phyloP scores from a whole-genome alignment of 2,113 vertebrate species.

The Eleginops maclovinus region DNA sequence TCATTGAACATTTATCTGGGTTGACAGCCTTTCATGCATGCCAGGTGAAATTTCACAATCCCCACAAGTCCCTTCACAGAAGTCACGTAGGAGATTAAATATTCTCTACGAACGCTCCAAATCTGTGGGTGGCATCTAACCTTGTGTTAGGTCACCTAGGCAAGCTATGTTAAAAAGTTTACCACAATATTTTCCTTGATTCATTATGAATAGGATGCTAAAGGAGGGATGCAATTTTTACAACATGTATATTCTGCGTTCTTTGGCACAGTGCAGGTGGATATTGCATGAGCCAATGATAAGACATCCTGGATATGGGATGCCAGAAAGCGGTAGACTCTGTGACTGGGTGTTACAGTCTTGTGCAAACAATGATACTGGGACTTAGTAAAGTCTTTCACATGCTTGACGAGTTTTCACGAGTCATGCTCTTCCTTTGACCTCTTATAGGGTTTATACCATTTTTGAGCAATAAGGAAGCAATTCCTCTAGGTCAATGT shows the following conservation, averaged over 20 bases:
- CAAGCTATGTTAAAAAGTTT: slow-evolving; percentile 11
- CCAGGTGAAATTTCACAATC: slow-evolving; percentile 48
- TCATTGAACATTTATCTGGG: slow-evolving; percentile 4
- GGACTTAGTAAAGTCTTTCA: slow-evolving; percentile 10
- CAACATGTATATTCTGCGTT: neutral
- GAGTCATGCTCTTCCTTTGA: neutral
- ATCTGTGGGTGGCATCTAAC: slow-evolving; percentile 21
- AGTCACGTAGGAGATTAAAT: slow-evolving; percentile 72
- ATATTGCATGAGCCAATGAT: slow-evolving; percentile 23
- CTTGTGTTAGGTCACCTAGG: slow-evolving; percentile 2
- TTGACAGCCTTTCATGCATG: slow-evolving; percentile 15
- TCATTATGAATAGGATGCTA: neutral
- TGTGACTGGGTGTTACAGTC: slow-evolving; percentile 34
- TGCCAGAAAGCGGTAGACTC: slow-evolving; percentile 39
- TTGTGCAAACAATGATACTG: slow-evolving; percentile 41
- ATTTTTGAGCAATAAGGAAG: too few relatives aligned
- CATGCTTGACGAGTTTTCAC: slow-evolving; percentile 24
- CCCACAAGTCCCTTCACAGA: slow-evolving; percentile 16
- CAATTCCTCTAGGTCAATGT: neutral
- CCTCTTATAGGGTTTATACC: neutral
- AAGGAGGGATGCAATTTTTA: neutral
- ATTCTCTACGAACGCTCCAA: slow-evolving; percentile 64
- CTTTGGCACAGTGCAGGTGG: neutral
- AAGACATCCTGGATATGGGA: neutral
- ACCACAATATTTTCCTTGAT: neutral